These are phyloP conservation scores for Xerus rutilus DNA, from an alignment of 2,797 vertebrate species.

Conservation along the genomic window DNA sequence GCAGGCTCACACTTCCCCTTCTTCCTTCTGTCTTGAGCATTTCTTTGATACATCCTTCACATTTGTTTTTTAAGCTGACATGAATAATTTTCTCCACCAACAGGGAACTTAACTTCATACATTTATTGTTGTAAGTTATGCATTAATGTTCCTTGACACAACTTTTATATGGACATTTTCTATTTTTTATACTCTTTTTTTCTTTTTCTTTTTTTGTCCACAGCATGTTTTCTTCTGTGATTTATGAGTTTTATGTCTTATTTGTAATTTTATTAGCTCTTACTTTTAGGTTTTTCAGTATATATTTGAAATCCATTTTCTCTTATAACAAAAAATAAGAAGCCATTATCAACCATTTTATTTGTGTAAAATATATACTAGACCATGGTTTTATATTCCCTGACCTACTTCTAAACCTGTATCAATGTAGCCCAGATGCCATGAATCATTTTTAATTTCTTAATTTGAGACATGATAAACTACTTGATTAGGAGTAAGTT, in stretches of 20 bases:
- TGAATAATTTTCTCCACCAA: background rate
- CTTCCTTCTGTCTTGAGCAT: background rate
- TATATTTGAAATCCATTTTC: background rate
- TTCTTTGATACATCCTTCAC: background rate
- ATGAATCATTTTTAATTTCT: constrained; percentile 42
- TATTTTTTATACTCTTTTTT: background rate
- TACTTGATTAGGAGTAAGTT: background rate
- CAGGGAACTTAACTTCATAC: background rate
- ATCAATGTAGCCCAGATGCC: background rate
- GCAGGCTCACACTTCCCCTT: background rate
- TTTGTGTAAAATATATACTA: constrained; percentile 16
- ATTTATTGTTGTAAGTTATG: background rate
- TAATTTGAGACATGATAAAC: constrained; percentile 23
- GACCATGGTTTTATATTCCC: background rate
- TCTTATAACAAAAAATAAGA: constrained; percentile 16
- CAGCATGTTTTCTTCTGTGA: background rate
- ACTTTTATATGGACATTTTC: background rate
- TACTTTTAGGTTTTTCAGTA: constrained; percentile 21
- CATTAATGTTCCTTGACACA: background rate
- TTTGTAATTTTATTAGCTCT: background rate
- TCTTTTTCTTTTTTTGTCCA: background rate
- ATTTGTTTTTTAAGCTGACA: background rate
- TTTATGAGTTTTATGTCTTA: background rate
- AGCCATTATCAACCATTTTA: background rate
- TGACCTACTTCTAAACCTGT: constrained; percentile 19